phyloP scores from a whole-genome alignment of 2,797 vertebrate species.

The Atherinosoma microstoma region DNA sequence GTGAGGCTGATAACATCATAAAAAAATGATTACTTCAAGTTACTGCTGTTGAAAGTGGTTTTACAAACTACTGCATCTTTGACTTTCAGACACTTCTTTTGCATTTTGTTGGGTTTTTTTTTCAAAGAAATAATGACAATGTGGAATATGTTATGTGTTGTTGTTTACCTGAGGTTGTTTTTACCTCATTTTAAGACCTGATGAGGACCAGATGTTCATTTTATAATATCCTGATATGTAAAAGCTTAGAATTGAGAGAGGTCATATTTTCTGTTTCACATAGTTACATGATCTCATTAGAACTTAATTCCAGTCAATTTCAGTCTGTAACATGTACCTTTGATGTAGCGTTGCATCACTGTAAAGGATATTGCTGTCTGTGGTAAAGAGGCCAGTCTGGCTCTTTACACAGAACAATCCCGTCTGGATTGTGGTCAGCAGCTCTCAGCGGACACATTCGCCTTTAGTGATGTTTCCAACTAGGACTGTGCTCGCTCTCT shows the following conservation, averaged over 20 bases:
- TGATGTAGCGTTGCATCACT: conserved; percentile 29
- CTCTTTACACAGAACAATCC: conserved; percentile 43
- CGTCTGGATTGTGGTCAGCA: conserved; percentile 48
- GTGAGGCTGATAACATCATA: background rate
- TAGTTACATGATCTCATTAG: background rate
- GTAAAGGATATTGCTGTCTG: conserved; percentile 33
- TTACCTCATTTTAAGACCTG: background rate
- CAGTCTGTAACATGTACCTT: conserved; percentile 8
- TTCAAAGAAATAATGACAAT: background rate
- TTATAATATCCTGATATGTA: background rate
- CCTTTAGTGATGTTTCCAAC: conserved; percentile 63
- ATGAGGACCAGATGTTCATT: background rate
- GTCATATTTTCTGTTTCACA: background rate
- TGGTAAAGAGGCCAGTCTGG: conserved; percentile 38
- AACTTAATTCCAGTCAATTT: background rate
- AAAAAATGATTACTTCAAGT: background rate
- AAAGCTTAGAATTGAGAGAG: background rate
- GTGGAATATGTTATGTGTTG: background rate
- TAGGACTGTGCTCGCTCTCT: conserved; percentile 55
- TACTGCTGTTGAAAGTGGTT: background rate
- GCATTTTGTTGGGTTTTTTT: background rate
- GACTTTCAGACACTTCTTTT: background rate
- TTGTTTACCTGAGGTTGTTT: background rate
- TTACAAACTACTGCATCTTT: background rate
- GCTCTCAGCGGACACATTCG: conserved; percentile 68